phyloP scores from a whole-genome alignment of 2,888 invertebrate genomes.

The Nephrocerus scutellatus region DNA sequence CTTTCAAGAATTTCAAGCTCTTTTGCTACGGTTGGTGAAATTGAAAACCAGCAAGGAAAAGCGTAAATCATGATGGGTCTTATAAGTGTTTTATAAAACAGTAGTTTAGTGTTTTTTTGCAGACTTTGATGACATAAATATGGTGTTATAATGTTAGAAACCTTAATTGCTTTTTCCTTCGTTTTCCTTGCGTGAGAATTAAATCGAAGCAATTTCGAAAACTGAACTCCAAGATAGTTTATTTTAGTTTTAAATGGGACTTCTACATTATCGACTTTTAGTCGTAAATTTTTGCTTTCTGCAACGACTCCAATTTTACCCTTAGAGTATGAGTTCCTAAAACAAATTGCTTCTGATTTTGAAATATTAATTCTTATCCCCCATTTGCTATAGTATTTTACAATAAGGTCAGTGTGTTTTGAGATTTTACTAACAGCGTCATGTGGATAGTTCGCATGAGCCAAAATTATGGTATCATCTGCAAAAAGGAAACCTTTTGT shows the following conservation, averaged over 20 bases:
- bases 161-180: neutral
- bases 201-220: neutral
- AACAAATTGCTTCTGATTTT: constrained; percentile 4
- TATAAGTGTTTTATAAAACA: neutral
- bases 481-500: neutral
- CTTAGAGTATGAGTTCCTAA: constrained; percentile 3
- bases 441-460: neutral
- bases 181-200: neutral
- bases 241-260: neutral
- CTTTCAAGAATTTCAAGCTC: constrained; percentile 1
- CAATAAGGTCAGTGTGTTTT: neutral
- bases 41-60: neutral
- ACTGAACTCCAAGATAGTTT: neutral
- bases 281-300: neutral
- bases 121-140: no score
- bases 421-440: neutral
- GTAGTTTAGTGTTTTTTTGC: neutral
- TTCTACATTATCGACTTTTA: neutral
- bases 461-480: constrained; percentile 4
- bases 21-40: neutral
- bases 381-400: constrained; percentile 2
- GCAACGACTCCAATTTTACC: neutral
- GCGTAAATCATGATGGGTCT: neutral
- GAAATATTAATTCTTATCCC: constrained; percentile 1
- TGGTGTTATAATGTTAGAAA: neutral